Evolutionary conservation across 2,888 invertebrate genomes (phyloP).

Genomic region (Chymomyza fuscimana): DNA sequence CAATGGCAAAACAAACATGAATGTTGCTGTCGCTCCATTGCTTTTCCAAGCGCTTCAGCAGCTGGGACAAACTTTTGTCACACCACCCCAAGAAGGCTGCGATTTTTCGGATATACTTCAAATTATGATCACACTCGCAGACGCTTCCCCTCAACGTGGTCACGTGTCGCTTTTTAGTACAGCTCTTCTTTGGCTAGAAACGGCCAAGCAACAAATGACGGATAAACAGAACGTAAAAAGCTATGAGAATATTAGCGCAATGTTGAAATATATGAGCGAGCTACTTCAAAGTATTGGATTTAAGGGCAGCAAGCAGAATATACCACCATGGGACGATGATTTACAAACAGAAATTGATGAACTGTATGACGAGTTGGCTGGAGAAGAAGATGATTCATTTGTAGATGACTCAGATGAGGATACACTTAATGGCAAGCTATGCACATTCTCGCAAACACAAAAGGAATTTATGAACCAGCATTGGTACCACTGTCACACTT

Average conservation of each 20-base stretch:
- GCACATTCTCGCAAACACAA: constrained; percentile 97
- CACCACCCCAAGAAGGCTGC: constrained; percentile 84
- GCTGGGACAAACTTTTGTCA: constrained; percentile 85
- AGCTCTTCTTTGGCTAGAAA: constrained; percentile 88
- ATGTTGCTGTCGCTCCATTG: constrained; percentile 77
- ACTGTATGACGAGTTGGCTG: constrained; percentile 93
- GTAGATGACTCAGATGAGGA: constrained; percentile 85
- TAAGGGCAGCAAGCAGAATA: constrained; percentile 81
- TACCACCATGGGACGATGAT: constrained; percentile 91
- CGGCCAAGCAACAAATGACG: constrained; percentile 82
- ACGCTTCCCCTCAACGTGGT: constrained; percentile 87
- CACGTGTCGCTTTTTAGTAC: constrained; percentile 91
- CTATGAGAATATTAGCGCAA: constrained; percentile 88
- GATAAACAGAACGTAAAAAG: constrained; percentile 70
- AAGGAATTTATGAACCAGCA: constrained; percentile 99
- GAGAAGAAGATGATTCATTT: constrained; percentile 94
- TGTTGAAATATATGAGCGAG: constrained; percentile 92
- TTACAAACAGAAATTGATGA: constrained; percentile 87
- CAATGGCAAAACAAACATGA: constrained; percentile 80
- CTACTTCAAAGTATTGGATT: constrained; percentile 79
- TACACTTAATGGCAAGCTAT: constrained; percentile 85
- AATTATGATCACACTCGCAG: constrained; percentile 91
- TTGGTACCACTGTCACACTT: constrained; percentile 99
- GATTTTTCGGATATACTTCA: constrained; percentile 89
- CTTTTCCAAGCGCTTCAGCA: constrained; percentile 88